phyloP scores from a whole-genome alignment of 2,113 vertebrate genomes.

The Melierax canorus region DNA sequence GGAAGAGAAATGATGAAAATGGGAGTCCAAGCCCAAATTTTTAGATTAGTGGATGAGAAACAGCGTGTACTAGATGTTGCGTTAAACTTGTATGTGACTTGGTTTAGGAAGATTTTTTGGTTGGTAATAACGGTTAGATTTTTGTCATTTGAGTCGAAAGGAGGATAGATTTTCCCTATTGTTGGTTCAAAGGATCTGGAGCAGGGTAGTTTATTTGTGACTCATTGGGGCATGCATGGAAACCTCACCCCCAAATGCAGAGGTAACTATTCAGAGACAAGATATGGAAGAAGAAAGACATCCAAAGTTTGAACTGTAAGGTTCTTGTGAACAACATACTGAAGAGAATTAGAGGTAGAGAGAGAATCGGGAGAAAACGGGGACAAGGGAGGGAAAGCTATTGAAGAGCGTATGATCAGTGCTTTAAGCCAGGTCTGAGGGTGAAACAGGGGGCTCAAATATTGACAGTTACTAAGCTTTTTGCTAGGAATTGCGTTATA shows the following conservation, averaged over 20 bases:
- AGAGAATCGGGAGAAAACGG: not conserved
- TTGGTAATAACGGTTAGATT: not conserved
- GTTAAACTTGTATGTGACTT: not conserved
- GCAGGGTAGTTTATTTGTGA: not conserved
- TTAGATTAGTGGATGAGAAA: not conserved
- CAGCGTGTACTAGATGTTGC: not conserved
- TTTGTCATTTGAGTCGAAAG: not conserved
- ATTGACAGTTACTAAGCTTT: not conserved
- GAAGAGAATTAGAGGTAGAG: not conserved
- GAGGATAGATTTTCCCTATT: not conserved
- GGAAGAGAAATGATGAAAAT: not conserved
- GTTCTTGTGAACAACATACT: not conserved
- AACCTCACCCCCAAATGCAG: not conserved
- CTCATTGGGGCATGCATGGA: not conserved
- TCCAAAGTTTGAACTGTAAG: not conserved
- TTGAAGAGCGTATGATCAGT: not conserved
- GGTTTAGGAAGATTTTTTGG: not conserved
- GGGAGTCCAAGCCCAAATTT: not conserved
- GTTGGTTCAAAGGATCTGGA: not conserved
- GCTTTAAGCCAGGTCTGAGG: not conserved
- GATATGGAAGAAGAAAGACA: not conserved
- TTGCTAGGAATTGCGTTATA: not conserved
- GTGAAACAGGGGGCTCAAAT: not conserved
- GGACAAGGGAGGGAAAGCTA: not conserved
- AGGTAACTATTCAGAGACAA: not conserved